Evolutionary conservation across 2,888 invertebrate species (phyloP).

Genomic region (Cheilosia variabilis): DNA sequence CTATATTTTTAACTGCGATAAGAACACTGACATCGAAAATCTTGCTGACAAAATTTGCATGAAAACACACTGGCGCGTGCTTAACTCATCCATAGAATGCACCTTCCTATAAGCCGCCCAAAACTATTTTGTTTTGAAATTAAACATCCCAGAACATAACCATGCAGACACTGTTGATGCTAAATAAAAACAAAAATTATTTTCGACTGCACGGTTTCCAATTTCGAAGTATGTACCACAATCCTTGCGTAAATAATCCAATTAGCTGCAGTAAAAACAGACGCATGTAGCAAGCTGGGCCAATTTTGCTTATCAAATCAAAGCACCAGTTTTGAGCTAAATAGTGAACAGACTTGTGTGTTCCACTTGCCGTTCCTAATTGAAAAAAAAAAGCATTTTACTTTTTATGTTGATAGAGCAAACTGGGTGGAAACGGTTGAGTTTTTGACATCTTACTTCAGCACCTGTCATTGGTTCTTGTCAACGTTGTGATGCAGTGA

Average conservation of each 20-base stretch:
- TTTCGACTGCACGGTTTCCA: background rate
- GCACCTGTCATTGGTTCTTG: slow-evolving; percentile 52
- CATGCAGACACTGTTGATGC: background rate
- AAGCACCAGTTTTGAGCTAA: background rate
- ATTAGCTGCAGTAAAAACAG: background rate
- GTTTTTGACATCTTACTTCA: slow-evolving; percentile 42
- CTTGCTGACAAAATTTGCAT: too few species aligned
- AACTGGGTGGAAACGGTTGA: slow-evolving; percentile 18
- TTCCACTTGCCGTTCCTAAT: background rate
- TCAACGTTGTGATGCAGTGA: slow-evolving; percentile 56
- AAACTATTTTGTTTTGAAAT: background rate
- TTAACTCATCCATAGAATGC: background rate
- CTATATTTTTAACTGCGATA: too few species aligned
- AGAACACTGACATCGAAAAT: too few species aligned
- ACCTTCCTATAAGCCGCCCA: background rate
- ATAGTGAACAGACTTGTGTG: background rate
- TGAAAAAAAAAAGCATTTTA: background rate
- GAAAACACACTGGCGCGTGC: too few species aligned
- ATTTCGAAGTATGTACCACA: background rate
- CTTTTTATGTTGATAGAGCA: slow-evolving; percentile 16
- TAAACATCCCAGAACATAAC: background rate
- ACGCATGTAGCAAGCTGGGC: background rate
- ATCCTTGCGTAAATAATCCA: slow-evolving; percentile 13
- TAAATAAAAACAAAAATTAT: background rate
- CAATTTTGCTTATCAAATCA: background rate